phyloP scores from a whole-genome alignment of 2,888 invertebrate species.

The Philaethria dido region DNA sequence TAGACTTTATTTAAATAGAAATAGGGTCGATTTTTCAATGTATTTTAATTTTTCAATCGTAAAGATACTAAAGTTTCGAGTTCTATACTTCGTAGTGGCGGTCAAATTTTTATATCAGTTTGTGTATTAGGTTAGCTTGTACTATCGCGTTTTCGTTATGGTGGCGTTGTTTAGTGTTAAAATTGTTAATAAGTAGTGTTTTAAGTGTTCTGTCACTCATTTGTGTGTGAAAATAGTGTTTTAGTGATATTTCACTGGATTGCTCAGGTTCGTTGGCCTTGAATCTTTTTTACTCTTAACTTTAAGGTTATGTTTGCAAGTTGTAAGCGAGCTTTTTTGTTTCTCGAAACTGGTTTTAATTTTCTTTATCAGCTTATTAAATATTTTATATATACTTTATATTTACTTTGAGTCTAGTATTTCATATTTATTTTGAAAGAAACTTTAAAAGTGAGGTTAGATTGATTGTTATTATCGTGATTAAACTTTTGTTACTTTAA shows the following conservation, averaged over 20 bases:
- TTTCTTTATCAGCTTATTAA: conserved; percentile 1
- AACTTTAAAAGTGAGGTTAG: conserved; percentile 19
- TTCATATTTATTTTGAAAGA: neutral
- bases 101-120: conserved; percentile 73
- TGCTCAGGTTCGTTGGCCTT: conserved; percentile 40
- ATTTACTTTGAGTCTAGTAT: neutral
- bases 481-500: neutral
- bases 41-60: conserved; percentile 36
- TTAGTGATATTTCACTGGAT: conserved; percentile 43
- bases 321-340: conserved; percentile 24
- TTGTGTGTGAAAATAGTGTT: conserved; percentile 44
- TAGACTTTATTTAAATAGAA: neutral
- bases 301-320: conserved; percentile 40
- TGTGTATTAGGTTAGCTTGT: conserved; percentile 76
- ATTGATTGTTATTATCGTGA: neutral
- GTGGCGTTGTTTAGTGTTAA: conserved; percentile 46
- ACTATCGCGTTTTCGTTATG: conserved; percentile 58
- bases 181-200: conserved; percentile 45
- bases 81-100: conserved; percentile 60
- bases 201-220: conserved; percentile 35
- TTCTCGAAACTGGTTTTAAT: conserved; percentile 8
- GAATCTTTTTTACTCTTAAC: conserved; percentile 25
- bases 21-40: conserved; percentile 53
- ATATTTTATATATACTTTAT: neutral
- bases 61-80: conserved; percentile 48